phyloP scores from a whole-genome alignment of 1,140 invertebrate species.

The Carposina sasakii region DNA sequence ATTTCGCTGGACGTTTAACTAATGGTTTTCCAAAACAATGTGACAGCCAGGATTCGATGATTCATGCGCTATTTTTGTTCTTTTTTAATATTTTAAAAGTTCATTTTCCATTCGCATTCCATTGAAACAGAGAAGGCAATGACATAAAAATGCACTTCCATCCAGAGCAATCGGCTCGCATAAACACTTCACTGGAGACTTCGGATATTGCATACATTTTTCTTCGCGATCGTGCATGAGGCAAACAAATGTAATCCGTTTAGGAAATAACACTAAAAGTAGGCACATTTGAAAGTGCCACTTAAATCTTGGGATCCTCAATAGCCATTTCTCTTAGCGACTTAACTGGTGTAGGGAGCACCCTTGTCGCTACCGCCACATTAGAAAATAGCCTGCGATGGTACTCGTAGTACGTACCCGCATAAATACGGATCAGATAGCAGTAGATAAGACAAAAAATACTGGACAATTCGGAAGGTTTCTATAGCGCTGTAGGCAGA shows the following conservation, averaged over 20 bases:
- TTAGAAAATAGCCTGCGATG: constrained; percentile 34
- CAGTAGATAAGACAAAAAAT: constrained; percentile 19
- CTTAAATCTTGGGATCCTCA: constrained; percentile 68
- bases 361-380: constrained; percentile 49
- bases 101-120: not conserved
- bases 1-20: constrained; percentile 38
- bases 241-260: constrained; percentile 68
- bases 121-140: not conserved
- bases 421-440: too few species aligned
- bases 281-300: constrained; percentile 68
- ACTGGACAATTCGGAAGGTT: too few species aligned
- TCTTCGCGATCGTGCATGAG: constrained; percentile 58
- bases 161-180: constrained; percentile 34
- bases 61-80: constrained; percentile 30
- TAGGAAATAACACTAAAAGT: constrained; percentile 71
- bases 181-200: constrained; percentile 47
- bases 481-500: too few species aligned
- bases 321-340: constrained; percentile 65
- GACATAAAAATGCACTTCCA: constrained; percentile 32
- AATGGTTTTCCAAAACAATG: constrained; percentile 40
- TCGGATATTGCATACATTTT: constrained; percentile 52
- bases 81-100: constrained; percentile 9
- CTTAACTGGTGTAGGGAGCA: constrained; percentile 48
- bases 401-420: not conserved
- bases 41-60: constrained; percentile 34